Percentiles rank a stretch among this genome's conserved stretches.
phyloP scores from a whole-genome alignment of 1,140 invertebrate genomes.

The Drosophila willistoni region DNA sequence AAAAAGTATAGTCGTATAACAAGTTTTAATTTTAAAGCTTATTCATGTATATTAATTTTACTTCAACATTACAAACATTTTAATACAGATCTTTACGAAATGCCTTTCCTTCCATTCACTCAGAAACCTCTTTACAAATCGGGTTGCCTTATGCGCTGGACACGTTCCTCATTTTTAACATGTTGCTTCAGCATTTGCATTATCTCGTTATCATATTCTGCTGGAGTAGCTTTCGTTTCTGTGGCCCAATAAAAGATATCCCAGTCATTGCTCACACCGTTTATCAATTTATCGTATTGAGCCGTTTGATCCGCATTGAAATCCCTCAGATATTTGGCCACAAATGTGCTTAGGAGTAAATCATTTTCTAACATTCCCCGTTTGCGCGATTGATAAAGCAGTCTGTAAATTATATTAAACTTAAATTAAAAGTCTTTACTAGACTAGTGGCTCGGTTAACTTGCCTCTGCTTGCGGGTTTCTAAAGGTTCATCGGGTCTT shows the following conservation, averaged over 20 bases:
- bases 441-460: not conserved
- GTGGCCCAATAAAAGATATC: constrained; percentile 98
- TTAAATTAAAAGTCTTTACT: not conserved
- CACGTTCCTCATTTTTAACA: constrained; percentile 90
- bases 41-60: not conserved
- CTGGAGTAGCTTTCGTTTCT: constrained; percentile 90
- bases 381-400: constrained; percentile 98
- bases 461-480: constrained; percentile 70
- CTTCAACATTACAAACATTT: constrained; percentile 9
- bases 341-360: constrained; percentile 96
- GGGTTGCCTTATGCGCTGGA: constrained; percentile 88
- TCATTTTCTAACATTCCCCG: constrained; percentile 99
- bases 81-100: constrained; percentile 4
- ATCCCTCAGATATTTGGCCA: constrained; percentile 90
- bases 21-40: not conserved
- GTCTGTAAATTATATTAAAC: constrained; percentile 83
- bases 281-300: constrained; percentile 95
- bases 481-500: constrained; percentile 64
- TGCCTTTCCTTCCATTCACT: not conserved
- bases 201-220: constrained; percentile 94
- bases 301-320: constrained; percentile 90
- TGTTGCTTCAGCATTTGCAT: constrained; percentile 94
- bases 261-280: constrained; percentile 97
- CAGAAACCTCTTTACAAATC: constrained; percentile 77
- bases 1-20: too few relatives aligned